phyloP scores from a whole-genome alignment of 2,797 vertebrate genomes.

The Eidolon dupreanum region DNA sequence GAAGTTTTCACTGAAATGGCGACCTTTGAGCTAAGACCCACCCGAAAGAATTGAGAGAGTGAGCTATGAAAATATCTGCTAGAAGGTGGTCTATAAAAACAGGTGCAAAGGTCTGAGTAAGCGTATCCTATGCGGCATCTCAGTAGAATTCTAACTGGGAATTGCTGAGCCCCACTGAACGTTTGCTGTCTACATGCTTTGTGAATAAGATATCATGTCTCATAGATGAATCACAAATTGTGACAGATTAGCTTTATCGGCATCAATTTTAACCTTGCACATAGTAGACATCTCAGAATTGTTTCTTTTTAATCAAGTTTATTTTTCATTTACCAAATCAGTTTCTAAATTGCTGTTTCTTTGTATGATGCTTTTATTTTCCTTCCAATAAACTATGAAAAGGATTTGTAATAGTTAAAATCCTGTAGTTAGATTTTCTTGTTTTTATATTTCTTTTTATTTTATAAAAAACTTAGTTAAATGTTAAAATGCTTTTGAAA shows the following conservation, averaged over 20 bases:
- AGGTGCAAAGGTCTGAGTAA: background rate
- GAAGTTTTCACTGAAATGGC: background rate
- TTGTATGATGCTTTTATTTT: background rate
- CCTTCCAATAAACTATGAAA: background rate
- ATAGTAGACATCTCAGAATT: background rate
- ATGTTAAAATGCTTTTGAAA: constrained; percentile 56
- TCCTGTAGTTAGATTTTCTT: background rate
- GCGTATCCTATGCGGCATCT: background rate
- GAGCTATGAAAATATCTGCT: background rate
- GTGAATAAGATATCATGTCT: background rate
- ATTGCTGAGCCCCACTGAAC: background rate
- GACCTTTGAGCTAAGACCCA: background rate
- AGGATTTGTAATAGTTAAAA: constrained; percentile 37
- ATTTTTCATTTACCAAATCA: constrained; percentile 23
- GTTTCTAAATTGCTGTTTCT: constrained; percentile 20
- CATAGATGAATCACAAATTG: background rate
- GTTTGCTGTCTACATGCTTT: background rate
- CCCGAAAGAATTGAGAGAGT: background rate
- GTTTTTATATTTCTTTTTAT: constrained; percentile 48
- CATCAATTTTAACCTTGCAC: background rate
- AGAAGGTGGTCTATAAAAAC: background rate
- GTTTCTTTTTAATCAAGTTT: background rate
- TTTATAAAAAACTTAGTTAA: constrained; percentile 35
- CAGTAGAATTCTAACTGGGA: background rate
- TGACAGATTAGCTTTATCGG: background rate